Percentiles rank a stretch among this genome's conserved stretches.
phyloP scores from a whole-genome alignment of 2,113 vertebrate genomes.

The Naja naja region DNA sequence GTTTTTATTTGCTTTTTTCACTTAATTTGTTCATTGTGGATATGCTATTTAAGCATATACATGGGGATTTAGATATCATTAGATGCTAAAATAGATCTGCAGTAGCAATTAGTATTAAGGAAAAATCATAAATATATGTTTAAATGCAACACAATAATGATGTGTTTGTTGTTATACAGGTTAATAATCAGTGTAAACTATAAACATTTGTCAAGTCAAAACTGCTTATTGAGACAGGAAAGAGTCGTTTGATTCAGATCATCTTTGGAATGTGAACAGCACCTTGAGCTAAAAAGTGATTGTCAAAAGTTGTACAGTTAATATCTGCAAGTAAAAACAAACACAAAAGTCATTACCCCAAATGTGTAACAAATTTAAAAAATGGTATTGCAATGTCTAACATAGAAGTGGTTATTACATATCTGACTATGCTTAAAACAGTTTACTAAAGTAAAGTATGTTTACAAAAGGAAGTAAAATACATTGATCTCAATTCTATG shows the following conservation, averaged over 20 bases:
- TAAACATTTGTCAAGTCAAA: constrained; percentile 42
- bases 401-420: constrained; percentile 39
- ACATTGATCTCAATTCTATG: constrained; percentile 10
- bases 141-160: constrained; percentile 54
- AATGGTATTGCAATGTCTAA: constrained; percentile 28
- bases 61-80: constrained; percentile 57
- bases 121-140: constrained; percentile 47
- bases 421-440: constrained; percentile 67
- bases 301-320: constrained; percentile 53
- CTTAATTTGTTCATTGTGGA: constrained; percentile 47
- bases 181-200: constrained; percentile 63
- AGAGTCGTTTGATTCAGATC: constrained; percentile 51
- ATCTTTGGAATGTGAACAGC: constrained; percentile 70
- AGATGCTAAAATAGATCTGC: constrained; percentile 56
- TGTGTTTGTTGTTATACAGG: constrained; percentile 51
- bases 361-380: constrained; percentile 39
- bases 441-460: constrained; percentile 24
- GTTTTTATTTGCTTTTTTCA: constrained; percentile 62
- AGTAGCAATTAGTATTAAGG: constrained; percentile 60
- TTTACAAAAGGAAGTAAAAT: constrained; percentile 42
- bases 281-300: constrained; percentile 68
- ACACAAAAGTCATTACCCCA: background rate
- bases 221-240: constrained; percentile 50
- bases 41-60: constrained; percentile 62
- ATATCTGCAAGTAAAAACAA: constrained; percentile 55